Evolutionary conservation across 1,140 invertebrate genomes (phyloP), one percentile per base, ranked within the genome.

Genomic region (Danaus melanippus): DNA sequence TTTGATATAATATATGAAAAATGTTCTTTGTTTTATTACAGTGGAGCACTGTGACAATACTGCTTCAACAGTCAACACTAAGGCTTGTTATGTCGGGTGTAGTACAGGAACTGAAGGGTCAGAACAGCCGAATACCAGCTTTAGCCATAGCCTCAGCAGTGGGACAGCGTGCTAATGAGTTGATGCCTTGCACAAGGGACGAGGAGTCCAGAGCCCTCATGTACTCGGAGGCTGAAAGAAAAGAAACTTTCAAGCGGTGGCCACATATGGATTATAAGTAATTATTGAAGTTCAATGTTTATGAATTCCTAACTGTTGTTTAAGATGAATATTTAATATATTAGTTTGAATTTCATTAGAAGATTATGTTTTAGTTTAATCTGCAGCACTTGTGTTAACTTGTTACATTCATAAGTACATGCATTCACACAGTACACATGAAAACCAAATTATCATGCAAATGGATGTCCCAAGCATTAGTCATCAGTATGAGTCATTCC

Each of bases 221-320:
- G 96, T 96, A 95, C 77, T 97, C 94, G 59, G 96, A 98, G 87
- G 94, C 94, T 1, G 93, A 95, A 46, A 89, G 96, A 43, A 89
- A 94, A 60, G 93, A 96, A 71, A 97, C 96, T 0, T 98, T 97
- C 84, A 92, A 91, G 58, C 92, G 94, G 77, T 98, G 96, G 96
- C 96, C 96, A 43, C 96, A 98, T 76, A 97, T 96, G 95, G 96
- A 97, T 86, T 97, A 97, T 87, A 97, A 97, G 94, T 96, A 88
- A 87, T 90, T 87, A 64, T 53, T 55, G n/a, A 41, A 15, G 46
- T 48, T 51, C n/a, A 21, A 15, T 51, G 51, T 8, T 32, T 32
- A 7, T 7, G 21, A 32, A 32, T 7, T 4, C 4, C 7, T 32
- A 32, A 32, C 6, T 32, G 47, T 12, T 55, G 12, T 8, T 10